Percentiles rank a stretch among this genome's conserved stretches.
Conservation (phyloP, 1,140 invertebrate species). For the Drosophila punjabiensis region DNA sequence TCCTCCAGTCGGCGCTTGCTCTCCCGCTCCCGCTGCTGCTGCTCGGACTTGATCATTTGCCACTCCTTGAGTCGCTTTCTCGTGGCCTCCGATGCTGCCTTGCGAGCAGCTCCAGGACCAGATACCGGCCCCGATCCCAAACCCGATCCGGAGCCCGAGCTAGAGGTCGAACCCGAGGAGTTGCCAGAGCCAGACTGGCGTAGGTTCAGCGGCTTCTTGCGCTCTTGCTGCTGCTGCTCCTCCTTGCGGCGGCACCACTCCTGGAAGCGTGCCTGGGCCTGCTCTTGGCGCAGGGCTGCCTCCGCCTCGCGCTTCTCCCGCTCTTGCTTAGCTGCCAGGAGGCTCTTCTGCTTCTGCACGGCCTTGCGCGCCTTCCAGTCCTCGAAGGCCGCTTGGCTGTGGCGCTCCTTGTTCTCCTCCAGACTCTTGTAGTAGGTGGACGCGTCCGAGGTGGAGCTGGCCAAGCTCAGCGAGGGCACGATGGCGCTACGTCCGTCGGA, state of each 20-base stretch:
- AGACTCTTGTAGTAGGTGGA: constrained; percentile 59
- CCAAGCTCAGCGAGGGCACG: constrained; percentile 51
- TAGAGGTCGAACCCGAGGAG: constrained; percentile 9
- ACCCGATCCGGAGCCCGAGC: not conserved
- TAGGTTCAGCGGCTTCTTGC: constrained; percentile 4
- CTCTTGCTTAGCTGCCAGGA: constrained; percentile 43
- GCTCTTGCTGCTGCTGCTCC: constrained; percentile 23
- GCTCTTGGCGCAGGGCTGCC: constrained; percentile 43
- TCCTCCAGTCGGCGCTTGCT: constrained; percentile 19
- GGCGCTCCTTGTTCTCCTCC: constrained; percentile 41
- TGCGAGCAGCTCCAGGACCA: not conserved
- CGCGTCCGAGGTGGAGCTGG: constrained; percentile 26
- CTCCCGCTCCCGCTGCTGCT: constrained; percentile 55
- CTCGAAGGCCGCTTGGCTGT: constrained; percentile 32
- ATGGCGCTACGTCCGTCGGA: constrained; percentile 49
- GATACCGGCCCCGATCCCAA: not conserved
- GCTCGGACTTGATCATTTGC: constrained; percentile 44
- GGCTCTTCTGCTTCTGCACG: constrained; percentile 48
- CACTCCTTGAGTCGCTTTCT: constrained; percentile 50
- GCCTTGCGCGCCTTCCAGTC: constrained; percentile 63
- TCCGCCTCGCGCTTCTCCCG: constrained; percentile 45
- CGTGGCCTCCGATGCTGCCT: constrained; percentile 24
- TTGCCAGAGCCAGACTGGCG: constrained; percentile 8
- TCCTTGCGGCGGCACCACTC: constrained; percentile 54
- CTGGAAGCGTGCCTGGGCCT: constrained; percentile 49